Evolutionary conservation across 1,140 invertebrate genomes (phyloP).

Genomic region (Diuraphis noxia): DNA sequence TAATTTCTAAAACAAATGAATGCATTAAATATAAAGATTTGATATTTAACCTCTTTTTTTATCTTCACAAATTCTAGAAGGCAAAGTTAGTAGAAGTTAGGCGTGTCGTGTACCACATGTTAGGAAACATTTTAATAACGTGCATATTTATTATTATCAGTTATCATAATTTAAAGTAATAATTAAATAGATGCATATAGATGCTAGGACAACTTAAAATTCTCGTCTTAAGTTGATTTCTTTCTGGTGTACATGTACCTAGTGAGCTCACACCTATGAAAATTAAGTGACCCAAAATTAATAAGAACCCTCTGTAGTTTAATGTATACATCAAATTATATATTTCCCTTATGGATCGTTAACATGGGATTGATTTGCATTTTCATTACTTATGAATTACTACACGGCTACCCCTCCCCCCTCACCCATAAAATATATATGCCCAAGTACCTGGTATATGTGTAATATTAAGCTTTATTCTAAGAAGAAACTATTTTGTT

Average conservation of each 20-base stretch:
- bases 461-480: too few relatives aligned
- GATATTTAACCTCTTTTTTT: too few relatives aligned
- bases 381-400: too few relatives aligned
- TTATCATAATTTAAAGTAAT: too few relatives aligned
- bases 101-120: too few relatives aligned
- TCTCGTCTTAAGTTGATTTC: background rate
- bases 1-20: too few relatives aligned
- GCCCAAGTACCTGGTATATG: background rate
- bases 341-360: background rate
- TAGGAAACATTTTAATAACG: too few relatives aligned
- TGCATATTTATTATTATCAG: background rate
- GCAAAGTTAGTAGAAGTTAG: background rate
- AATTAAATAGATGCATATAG: too few relatives aligned
- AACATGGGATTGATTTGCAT: background rate
- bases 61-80: background rate
- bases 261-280: background rate
- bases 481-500: too few relatives aligned
- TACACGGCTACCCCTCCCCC: too few relatives aligned
- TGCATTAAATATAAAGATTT: background rate
- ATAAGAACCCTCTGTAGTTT: background rate
- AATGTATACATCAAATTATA: background rate
- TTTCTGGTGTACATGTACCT: background rate
- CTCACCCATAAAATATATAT: too few relatives aligned
- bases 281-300: background rate
- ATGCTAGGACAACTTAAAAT: background rate